phyloP scores from a whole-genome alignment of 2,113 vertebrate species.

The mouse (Mus musculus) region GRCm39 chr7:39689501-39690000 shows the following conservation, averaged over 20 bases:
- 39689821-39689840: neutral
- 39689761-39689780: neutral
- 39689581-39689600: rapidly evolving
- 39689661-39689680: neutral
- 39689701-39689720: neutral
- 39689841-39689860: neutral
- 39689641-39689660: neutral
- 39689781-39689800: neutral
- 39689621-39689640: neutral
- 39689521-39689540: neutral
- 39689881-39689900: neutral
- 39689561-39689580: neutral
- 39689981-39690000: neutral
- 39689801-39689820: neutral
- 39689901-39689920: neutral
- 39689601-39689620: neutral
- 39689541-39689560: neutral
- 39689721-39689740: neutral
- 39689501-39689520: neutral
- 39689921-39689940: neutral
- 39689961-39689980: neutral
- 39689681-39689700: neutral
- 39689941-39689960: neutral
- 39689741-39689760: neutral
- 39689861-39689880: neutral